Evolutionary conservation across 2,888 invertebrate species (phyloP), one percentile per base, ranked within the genome.

Genomic region (Heliconius ethilla): DNA sequence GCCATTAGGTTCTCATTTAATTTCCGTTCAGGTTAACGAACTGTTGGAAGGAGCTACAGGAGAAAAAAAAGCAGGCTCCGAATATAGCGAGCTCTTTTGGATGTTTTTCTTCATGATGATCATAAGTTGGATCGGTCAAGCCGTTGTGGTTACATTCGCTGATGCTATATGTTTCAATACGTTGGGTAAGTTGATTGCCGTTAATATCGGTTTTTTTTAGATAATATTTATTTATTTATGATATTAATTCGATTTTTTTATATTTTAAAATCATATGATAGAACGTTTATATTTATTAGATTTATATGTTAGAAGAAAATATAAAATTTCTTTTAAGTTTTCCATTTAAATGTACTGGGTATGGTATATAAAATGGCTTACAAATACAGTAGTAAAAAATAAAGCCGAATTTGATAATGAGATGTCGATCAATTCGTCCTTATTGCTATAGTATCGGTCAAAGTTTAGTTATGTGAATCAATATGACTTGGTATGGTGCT

Each of bases 91-190:
- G 82, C 96, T 97, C 85, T 98, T 98, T 87, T 97, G 97, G 96
- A 87, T 97, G 82, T 97, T 98, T 86, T 96, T 98, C 82, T 84
- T 95, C 37, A 92, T 98, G 77, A 96, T 98, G 89, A 95, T 97
- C n/a, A 85, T 97, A 18, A 97, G 96, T 79, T 98, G 98, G 97
- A 92, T 97, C 37, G 97, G 97, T 3, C 97, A 98, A 95, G 97
- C 98, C 0, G 97, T 98, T 0, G 97, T 97, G 3, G 97, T 98
- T 27, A 98, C 97, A 81, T 96, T 99, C 76, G 97, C 97, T 2
- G 99, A 99, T 93, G 97, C 98, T 0, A 97, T 98, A 80, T 98
- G 98, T 87, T 98, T 98, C 89, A 96, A 97, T 85, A 93, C 97
- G 75, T 93, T 99, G 37, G 98, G 97, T 96, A 89, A 89, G 72